Conservation (phyloP, 2,888 invertebrate species). For the Carabus problematicus region DNA sequence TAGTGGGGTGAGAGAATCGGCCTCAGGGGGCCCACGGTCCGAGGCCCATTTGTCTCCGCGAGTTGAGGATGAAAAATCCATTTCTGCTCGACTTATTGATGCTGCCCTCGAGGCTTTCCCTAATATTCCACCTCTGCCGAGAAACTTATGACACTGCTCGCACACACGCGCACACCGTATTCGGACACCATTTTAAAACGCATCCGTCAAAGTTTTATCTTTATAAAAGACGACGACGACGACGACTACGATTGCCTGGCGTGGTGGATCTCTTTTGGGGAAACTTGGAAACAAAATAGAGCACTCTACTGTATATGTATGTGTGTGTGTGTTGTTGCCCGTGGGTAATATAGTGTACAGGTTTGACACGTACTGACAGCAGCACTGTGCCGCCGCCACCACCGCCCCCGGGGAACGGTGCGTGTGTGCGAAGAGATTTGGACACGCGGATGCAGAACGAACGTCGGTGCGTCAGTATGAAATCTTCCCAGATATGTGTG, state of each 20-base stretch:
- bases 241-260: too few relatives aligned
- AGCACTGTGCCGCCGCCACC: too few relatives aligned
- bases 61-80: slow-evolving; percentile 61
- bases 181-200: slow-evolving; percentile 55
- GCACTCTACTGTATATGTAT: too few relatives aligned
- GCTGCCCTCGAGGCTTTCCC: slow-evolving; percentile 56
- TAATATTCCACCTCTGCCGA: slow-evolving; percentile 55
- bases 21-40: slow-evolving; percentile 54
- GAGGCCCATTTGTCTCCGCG: slow-evolving; percentile 58
- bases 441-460: too few relatives aligned
- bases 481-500: too few relatives aligned
- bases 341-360: background rate
- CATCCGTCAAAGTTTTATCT: slow-evolving; percentile 53
- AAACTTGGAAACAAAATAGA: too few relatives aligned
- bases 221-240: background rate
- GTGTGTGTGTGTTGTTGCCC: too few relatives aligned
- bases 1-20: slow-evolving; percentile 49
- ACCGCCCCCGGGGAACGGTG: too few relatives aligned
- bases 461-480: too few relatives aligned
- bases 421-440: too few relatives aligned
- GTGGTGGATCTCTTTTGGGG: too few relatives aligned
- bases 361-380: slow-evolving; percentile 19
- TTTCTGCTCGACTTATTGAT: slow-evolving; percentile 62
- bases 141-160: slow-evolving; percentile 44
- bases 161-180: slow-evolving; percentile 23